Evolutionary conservation across 1,140 invertebrate species (phyloP).

Genomic region (Scaptomyza montana): DNA sequence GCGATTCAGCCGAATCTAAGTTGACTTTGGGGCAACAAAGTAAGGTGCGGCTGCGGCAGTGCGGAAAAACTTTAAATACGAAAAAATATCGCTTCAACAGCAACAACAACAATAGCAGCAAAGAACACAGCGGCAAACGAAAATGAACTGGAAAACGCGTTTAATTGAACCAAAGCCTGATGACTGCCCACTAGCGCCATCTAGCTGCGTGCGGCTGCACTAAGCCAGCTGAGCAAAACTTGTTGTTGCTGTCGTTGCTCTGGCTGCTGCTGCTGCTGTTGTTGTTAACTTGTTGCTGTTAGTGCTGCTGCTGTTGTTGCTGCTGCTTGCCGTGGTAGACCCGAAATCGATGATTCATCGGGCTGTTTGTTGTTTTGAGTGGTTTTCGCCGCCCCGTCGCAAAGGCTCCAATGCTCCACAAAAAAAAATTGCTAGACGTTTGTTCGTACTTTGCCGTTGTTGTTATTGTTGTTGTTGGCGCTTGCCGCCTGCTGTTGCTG

Average conservation of each 20-base stretch:
- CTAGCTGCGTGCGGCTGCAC: slow-evolving; percentile 71
- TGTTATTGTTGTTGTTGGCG: slow-evolving; percentile 35
- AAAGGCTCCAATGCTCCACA: slow-evolving; percentile 28
- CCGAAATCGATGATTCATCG: slow-evolving; percentile 76
- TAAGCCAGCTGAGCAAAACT: slow-evolving; percentile 60
- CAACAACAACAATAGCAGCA: slow-evolving; percentile 15
- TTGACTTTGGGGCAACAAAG: slow-evolving; percentile 60
- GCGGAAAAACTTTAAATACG: slow-evolving; percentile 62
- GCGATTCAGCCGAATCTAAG: slow-evolving; percentile 44
- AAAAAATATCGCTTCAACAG: slow-evolving; percentile 48
- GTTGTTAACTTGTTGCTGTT: slow-evolving; percentile 30
- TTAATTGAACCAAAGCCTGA: slow-evolving; percentile 66
- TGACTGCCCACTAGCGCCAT: slow-evolving; percentile 76
- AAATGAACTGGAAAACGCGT: slow-evolving; percentile 69
- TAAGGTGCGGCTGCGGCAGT: slow-evolving; percentile 74
- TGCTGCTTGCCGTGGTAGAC: slow-evolving; percentile 43
- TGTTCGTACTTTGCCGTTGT: slow-evolving; percentile 45
- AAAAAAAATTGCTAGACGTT: slow-evolving; percentile 69
- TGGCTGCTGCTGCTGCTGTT: slow-evolving; percentile 19
- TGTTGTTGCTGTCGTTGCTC: slow-evolving; percentile 38
- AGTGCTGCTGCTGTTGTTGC: slow-evolving; percentile 7
- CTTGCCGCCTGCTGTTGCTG: slow-evolving; percentile 55
- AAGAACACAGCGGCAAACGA: slow-evolving; percentile 20
- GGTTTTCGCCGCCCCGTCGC: slow-evolving; percentile 38
- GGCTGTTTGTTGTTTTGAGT: slow-evolving; percentile 73